Percentiles rank a stretch among this genome's conserved stretches.
These are phyloP conservation scores for Lutjanus campechanus DNA, from an alignment of 2,797 vertebrate genomes.

Conservation along the genomic window DNA sequence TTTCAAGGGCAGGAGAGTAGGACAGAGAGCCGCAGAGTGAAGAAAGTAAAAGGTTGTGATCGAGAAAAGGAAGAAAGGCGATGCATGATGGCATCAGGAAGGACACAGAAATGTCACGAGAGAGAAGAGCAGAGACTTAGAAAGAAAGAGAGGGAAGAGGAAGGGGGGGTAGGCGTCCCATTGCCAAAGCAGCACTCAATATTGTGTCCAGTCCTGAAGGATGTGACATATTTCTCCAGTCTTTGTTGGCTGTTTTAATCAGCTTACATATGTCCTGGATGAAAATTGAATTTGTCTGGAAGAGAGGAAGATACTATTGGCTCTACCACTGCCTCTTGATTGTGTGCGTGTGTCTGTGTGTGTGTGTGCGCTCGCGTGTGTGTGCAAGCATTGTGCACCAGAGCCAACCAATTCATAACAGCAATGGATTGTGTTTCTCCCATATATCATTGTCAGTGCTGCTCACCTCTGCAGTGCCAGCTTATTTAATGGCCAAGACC, in stretches of 20 bases:
- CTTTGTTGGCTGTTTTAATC: constrained; percentile 74
- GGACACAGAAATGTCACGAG: constrained; percentile 78
- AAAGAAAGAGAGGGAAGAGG: constrained; percentile 37
- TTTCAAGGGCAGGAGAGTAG: constrained; percentile 30
- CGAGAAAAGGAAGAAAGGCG: constrained; percentile 37
- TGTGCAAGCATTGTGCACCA: constrained; percentile 58
- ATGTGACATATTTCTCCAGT: constrained; percentile 81
- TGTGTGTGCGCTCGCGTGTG: constrained; percentile 14
- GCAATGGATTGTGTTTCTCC: constrained; percentile 73
- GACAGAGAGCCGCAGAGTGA: constrained; percentile 15
- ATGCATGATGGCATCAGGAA: constrained; percentile 58
- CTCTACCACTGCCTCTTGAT: constrained; percentile 61
- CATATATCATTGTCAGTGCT: constrained; percentile 86
- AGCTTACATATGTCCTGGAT: constrained; percentile 77
- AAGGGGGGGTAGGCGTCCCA: constrained; percentile 37
- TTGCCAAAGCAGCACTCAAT: constrained; percentile 71
- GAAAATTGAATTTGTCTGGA: constrained; percentile 79
- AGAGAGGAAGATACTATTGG: constrained; percentile 73
- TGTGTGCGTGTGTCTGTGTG: constrained; percentile 42
- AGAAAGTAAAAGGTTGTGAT: constrained; percentile 35
- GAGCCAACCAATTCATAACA: constrained; percentile 77
- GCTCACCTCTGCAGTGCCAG: constrained; percentile 81
- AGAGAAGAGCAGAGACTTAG: constrained; percentile 46
- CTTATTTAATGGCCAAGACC: constrained; percentile 84
- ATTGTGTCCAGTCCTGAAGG: constrained; percentile 78